Percentiles rank a stretch among this genome's conserved stretches.
Evolutionary conservation across 2,797 vertebrate species (phyloP).

Genomic region (Rhincodon typus): DNA sequence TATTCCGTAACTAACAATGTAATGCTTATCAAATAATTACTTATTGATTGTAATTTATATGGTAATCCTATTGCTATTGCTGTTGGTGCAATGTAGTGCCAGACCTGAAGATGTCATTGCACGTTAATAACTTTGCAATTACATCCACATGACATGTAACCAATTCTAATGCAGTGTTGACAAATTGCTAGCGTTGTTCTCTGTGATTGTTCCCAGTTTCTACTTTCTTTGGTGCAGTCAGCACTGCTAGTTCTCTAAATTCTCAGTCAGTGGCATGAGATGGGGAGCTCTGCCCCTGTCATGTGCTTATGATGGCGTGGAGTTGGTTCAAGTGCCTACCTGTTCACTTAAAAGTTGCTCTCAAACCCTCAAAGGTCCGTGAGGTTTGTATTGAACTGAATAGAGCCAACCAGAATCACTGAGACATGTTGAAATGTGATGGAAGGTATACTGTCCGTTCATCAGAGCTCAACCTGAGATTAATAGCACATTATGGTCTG

Average conservation of each 20-base stretch:
- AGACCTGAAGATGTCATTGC: not conserved
- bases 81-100: not conserved
- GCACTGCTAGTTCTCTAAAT: not conserved
- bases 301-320: no score
- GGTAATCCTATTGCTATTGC: conserved; percentile 28
- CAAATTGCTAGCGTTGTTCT: not conserved
- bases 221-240: not conserved
- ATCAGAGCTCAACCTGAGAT: not conserved
- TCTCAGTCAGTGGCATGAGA: no score
- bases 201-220: not conserved
- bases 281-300: not conserved
- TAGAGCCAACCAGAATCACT: not conserved
- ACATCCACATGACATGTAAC: conserved; percentile 12
- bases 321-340: not conserved
- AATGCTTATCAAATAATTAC: conserved; percentile 35
- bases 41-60: conserved; percentile 35
- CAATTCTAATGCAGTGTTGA: conserved; percentile 9
- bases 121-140: conserved; percentile 31
- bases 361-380: not conserved
- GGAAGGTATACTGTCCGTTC: not conserved
- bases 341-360: not conserved
- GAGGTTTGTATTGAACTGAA: not conserved
- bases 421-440: no score
- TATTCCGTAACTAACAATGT: conserved; percentile 21
- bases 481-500: not conserved